A percentile compares a stretch with the other conserved stretches of the same genome.
These are phyloP conservation scores for Micronycteris hirsuta DNA, from an alignment of 2,113 vertebrate species.

Conservation along the genomic window DNA sequence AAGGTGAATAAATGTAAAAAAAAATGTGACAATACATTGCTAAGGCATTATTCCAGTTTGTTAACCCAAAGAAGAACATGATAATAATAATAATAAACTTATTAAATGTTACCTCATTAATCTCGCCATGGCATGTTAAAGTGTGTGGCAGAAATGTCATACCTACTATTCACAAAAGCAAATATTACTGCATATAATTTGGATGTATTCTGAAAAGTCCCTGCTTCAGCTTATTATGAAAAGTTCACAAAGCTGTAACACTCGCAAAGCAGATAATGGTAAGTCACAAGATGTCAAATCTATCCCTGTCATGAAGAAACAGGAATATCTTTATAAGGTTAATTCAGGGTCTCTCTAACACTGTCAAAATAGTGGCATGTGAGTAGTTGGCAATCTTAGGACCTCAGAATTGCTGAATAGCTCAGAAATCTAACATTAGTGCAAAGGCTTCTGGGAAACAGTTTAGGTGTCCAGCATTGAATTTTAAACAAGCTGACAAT, in stretches of 20 bases:
- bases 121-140: background rate
- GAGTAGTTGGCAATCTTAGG: slow-evolving; percentile 20
- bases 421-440: slow-evolving; percentile 37
- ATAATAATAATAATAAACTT: background rate
- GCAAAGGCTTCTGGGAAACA: background rate
- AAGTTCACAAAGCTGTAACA: slow-evolving; percentile 44
- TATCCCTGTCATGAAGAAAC: slow-evolving; percentile 50
- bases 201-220: slow-evolving; percentile 16
- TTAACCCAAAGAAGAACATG: background rate
- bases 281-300: slow-evolving; percentile 54
- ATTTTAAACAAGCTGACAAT: slow-evolving; percentile 53
- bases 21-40: background rate
- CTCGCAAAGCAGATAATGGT: slow-evolving; percentile 42
- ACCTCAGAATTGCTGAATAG: slow-evolving; percentile 58
- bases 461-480: background rate
- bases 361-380: slow-evolving; percentile 59
- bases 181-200: slow-evolving; percentile 32
- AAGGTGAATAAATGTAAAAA: background rate
- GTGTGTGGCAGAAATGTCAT: background rate
- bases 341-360: slow-evolving; percentile 57
- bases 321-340: slow-evolving; percentile 67
- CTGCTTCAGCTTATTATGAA: slow-evolving; percentile 41
- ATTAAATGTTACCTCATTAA: slow-evolving; percentile 16
- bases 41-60: background rate
- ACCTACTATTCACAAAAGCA: slow-evolving; percentile 9